Base-by-base conservation (phyloP, 2,113 vertebrate genomes). In the Phylloscopus trochiloides region DNA sequence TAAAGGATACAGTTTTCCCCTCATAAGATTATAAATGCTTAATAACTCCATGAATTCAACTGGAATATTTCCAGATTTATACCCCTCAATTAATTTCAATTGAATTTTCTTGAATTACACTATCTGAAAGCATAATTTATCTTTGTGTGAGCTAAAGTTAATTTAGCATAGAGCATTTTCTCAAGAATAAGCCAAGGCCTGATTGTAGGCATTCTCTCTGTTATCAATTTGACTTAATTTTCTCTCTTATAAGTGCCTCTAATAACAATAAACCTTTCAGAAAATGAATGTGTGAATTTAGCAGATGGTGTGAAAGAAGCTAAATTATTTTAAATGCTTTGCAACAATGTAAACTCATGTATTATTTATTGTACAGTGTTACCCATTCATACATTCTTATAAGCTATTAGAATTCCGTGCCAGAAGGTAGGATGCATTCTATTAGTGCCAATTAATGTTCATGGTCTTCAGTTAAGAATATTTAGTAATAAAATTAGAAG, bases 51-150 rank as follows among this genome's bases (percentile, higher is more conserved):
- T 84, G 72, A 84, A 88, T 90, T 92, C 76, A 48, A 34, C 57
- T 95, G 93, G 86, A 95, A 48, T 94, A 67, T 68, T 95, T 96
- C 94, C 93, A 92, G 90, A 94, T 93, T 92, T 92, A 88, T 32
- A 81, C n/a, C 82, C 76, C 22, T 72, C 79, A 93, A 91, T 96
- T 93, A 90, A 94, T 96, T 96, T 90, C 85, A 93, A 77, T 94
- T 90, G 92, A 88, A 80, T 95, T 96, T 95, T 88, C 63, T 93
- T 92, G 78, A 94, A 77, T 94, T 92, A 68, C 88, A 86, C 61
- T 29, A 61, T 83, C 75, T 68, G 72, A 97, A 92, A 94, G 61
- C 40, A 71, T 57, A 93, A 93, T 92, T 90, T 96, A 71, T 95
- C 79, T 92, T 85, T 4, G 8, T 82, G 81, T 85, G 47, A n/a